Base-by-base conservation (phyloP, 2,797 vertebrate genomes). In the Muraenolepis orangiensis region DNA sequence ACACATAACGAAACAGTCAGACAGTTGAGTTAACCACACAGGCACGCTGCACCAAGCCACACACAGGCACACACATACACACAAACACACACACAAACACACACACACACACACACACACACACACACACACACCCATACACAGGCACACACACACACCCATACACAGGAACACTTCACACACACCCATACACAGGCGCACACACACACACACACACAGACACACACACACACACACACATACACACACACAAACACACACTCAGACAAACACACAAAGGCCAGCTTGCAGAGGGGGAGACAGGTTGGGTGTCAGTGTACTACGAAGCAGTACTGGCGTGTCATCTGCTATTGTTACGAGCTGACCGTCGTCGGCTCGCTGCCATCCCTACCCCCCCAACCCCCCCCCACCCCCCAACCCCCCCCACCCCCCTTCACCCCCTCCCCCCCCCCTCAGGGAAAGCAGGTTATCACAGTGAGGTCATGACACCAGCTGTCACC, bases 271-370 rank as follows among this genome's bases (percentile, higher is more conserved):
- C 30, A 73, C 51, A 61, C 30, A 74, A 30, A 14, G 14, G 69
- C 71, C 66, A 74, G 79, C 71, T 78, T 71, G 72, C 68, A 69
- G 36, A 71, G 20, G 31, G 36, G 66, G 76, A 7, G 20, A 29
- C 46, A 57, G 79, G 80, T 79, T 81, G 76, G 75, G 80, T 82
- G 82, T 84, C 82, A 79, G 46, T 6, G 71, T 70, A 66, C 73
- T 38, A 28, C 57, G 32, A 18, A 69, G 31, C 68, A 16, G 31
- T 31, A 16, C 31, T 36, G 31, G 18, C 6, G n/a, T 3, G 11
- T 10, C 57, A 76, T 83, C 68, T 76, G 26, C 75, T 34, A 36
- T 71, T 66, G 61, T 73, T 77, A 68, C 80, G 76, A 34, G 6
- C 71, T 70, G 12, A 3, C 29, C 70, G 68, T 64, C 70, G 66